phyloP scores from a whole-genome alignment of 2,113 vertebrate genomes.

The Hippoglossus stenolepis region DNA sequence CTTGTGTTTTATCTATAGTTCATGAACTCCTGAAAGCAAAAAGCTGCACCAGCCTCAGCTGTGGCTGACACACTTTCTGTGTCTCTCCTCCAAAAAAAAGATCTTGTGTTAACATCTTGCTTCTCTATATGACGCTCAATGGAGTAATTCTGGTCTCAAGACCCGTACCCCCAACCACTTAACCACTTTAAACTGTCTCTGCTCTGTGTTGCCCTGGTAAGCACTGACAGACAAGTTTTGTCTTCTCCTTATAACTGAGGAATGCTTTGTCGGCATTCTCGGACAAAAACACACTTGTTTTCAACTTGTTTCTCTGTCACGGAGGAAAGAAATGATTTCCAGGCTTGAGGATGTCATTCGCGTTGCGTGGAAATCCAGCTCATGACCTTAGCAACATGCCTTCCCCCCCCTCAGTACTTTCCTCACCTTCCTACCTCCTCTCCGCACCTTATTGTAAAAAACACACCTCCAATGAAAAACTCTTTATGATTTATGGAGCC shows the following conservation, averaged over 20 bases:
- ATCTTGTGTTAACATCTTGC: constrained; percentile 14
- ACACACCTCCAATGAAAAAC: constrained; percentile 23
- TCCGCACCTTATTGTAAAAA: constrained; percentile 33
- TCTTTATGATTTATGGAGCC: constrained; percentile 30
- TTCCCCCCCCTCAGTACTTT: neutral
- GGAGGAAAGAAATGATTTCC: neutral
- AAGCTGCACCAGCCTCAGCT: neutral
- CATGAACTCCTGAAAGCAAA: constrained; percentile 13
- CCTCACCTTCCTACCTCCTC: constrained; percentile 16
- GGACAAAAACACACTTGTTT: constrained; percentile 58
- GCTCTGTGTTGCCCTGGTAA: constrained; percentile 27
- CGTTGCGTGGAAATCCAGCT: constrained; percentile 31
- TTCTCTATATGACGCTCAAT: constrained; percentile 34
- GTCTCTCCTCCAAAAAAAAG: neutral
- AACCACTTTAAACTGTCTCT: constrained; percentile 51
- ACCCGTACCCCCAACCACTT: constrained; percentile 41
- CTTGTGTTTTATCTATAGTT: constrained; percentile 27
- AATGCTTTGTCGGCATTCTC: constrained; percentile 49
- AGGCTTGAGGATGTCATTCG: neutral
- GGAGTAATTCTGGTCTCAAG: constrained; percentile 46
- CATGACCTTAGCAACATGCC: constrained; percentile 16
- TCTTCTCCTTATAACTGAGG: constrained; percentile 39
- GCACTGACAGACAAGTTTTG: constrained; percentile 53
- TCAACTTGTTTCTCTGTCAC: constrained; percentile 4
- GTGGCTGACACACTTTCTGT: neutral